phyloP scores from a whole-genome alignment of 2,113 vertebrate species.

The Pluvianellus socialis region DNA sequence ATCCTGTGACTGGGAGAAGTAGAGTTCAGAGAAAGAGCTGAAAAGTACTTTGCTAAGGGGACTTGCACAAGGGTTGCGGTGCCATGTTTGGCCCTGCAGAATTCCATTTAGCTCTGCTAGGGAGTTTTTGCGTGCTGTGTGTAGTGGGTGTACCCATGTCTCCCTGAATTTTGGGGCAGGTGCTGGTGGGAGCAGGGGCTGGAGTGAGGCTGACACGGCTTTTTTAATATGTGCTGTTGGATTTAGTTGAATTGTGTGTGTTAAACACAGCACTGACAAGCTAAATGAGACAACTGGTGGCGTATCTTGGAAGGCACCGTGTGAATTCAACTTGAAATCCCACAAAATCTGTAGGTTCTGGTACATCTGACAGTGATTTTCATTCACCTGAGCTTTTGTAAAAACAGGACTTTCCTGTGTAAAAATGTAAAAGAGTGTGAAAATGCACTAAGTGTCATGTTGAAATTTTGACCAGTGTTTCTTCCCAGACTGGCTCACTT shows the following conservation, averaged over 20 bases:
- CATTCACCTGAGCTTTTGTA: background rate
- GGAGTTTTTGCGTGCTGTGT: background rate
- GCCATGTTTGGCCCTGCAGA: no score
- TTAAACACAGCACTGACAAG: background rate
- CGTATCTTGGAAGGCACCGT: background rate
- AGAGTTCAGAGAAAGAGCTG: background rate
- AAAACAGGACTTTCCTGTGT: background rate
- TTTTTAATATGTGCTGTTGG: background rate
- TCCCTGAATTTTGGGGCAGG: background rate
- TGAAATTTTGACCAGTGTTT: background rate
- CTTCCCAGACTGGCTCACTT: background rate
- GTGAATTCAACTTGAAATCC: background rate
- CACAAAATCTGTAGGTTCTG: background rate
- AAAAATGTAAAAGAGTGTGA: no score
- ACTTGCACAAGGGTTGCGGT: background rate
- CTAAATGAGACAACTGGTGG: background rate
- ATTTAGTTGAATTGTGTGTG: background rate
- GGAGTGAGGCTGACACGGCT: background rate
- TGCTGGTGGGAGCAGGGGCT: background rate
- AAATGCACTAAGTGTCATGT: background rate
- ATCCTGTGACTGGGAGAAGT: background rate
- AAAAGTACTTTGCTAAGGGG: background rate
- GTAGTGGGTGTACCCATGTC: fast-evolving
- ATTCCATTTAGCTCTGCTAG: background rate
- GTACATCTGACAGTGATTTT: background rate